phyloP scores from a whole-genome alignment of 2,797 vertebrate species.

The Hylomyscus alleni region DNA sequence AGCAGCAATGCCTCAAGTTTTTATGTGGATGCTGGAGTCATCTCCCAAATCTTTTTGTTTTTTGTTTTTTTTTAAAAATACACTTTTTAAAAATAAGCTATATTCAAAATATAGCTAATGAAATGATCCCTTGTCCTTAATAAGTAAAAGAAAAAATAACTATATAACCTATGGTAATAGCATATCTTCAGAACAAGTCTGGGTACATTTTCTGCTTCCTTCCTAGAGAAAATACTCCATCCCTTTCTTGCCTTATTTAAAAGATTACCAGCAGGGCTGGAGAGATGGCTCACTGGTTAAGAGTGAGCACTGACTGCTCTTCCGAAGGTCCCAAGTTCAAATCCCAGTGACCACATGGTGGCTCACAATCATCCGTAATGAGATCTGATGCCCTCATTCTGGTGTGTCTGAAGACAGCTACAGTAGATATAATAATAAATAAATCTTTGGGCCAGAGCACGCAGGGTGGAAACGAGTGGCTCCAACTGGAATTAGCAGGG shows the following conservation, averaged over 20 bases:
- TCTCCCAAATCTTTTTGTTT: not conserved
- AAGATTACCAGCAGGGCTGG: not conserved
- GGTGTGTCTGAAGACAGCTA: no score
- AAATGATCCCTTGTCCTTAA: slow-evolving; percentile 23
- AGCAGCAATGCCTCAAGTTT: not conserved
- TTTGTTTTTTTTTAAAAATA: not conserved
- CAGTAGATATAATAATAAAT: no score
- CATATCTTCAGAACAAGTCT: slow-evolving; percentile 1
- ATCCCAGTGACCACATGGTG: no score
- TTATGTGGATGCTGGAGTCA: not conserved
- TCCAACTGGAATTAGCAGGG: no score
- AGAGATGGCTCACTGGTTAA: no score
- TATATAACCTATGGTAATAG: not conserved
- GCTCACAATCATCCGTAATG: no score
- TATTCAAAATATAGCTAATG: slow-evolving; percentile 45
- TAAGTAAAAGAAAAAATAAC: not conserved
- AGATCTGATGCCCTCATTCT: no score
- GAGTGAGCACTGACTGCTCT: no score
- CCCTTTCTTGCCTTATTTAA: slow-evolving; percentile 12
- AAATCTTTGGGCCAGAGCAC: no score
- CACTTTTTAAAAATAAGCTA: no score
- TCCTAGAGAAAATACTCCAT: slow-evolving; percentile 42
- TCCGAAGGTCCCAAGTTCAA: no score
- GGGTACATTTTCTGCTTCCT: not conserved
- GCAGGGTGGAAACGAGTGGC: no score